These are phyloP conservation scores for Leucania comma DNA, from an alignment of 2,888 invertebrate species.

Conservation along the genomic window DNA sequence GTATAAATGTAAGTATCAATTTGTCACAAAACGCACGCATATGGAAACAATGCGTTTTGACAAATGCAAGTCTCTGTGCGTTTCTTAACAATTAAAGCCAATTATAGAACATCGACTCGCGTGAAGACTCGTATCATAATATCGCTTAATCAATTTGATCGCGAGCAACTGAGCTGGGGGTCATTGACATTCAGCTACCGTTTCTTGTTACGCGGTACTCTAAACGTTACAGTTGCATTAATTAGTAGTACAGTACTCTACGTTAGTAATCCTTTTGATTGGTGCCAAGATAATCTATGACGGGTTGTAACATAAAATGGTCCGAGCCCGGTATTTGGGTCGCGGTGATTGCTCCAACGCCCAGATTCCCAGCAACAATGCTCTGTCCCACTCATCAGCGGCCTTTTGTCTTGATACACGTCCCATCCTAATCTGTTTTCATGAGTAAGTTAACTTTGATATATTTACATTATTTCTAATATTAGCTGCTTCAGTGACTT, in stretches of 20 bases:
- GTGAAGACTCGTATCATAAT: constrained; percentile 82
- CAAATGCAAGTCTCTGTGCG: constrained; percentile 49
- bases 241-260: constrained; percentile 58
- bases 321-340: constrained; percentile 79
- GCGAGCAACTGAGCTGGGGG: constrained; percentile 77
- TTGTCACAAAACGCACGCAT: constrained; percentile 40
- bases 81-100: constrained; percentile 80
- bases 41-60: constrained; percentile 43
- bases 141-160: constrained; percentile 86
- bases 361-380: constrained; percentile 79
- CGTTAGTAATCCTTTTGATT: constrained; percentile 59
- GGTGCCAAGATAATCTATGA: constrained; percentile 64
- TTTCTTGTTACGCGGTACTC: constrained; percentile 62
- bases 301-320: constrained; percentile 69
- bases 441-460: constrained; percentile 58
- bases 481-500: neutral
- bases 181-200: constrained; percentile 74
- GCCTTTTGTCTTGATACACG: constrained; percentile 76
- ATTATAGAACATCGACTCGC: constrained; percentile 85
- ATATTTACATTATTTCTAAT: constrained; percentile 34
- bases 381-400: constrained; percentile 74
- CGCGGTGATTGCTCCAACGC: constrained; percentile 81
- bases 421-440: constrained; percentile 63
- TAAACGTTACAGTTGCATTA: constrained; percentile 58
- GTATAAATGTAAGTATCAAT: constrained; percentile 22